Evolutionary conservation across 2,888 invertebrate species (phyloP).

Genomic region (Hydroisotoma schaefferi): DNA sequence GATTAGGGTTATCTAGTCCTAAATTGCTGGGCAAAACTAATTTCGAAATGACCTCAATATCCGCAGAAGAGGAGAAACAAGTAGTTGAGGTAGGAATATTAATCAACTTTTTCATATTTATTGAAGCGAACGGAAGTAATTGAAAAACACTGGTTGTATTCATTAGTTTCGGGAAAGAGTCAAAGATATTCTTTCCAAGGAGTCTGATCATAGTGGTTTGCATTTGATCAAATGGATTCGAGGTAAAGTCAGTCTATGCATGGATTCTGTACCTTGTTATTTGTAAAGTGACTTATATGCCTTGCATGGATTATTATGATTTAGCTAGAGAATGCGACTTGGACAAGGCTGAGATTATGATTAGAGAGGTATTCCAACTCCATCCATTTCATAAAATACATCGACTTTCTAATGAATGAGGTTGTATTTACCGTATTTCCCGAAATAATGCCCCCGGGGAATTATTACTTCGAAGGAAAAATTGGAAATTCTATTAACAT

Average conservation of each 20-base stretch:
- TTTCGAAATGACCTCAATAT: too few relatives aligned
- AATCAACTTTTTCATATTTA: too few relatives aligned
- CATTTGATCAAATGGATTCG: not conserved
- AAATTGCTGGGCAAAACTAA: too few relatives aligned
- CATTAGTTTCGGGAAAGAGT: not conserved
- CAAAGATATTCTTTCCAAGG: not conserved
- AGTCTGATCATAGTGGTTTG: not conserved
- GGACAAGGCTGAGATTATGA: slow-evolving; percentile 22
- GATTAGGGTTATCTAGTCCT: too few relatives aligned
- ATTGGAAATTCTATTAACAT: too few relatives aligned
- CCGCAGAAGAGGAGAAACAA: not conserved
- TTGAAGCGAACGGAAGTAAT: too few relatives aligned
- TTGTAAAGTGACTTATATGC: not conserved
- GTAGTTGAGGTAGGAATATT: not conserved
- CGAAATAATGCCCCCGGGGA: too few relatives aligned
- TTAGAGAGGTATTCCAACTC: slow-evolving; percentile 31
- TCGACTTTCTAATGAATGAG: not conserved
- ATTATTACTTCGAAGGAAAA: too few relatives aligned
- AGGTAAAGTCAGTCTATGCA: not conserved
- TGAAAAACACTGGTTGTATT: too few relatives aligned
- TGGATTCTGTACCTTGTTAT: not conserved
- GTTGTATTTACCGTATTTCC: too few relatives aligned
- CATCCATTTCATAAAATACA: not conserved
- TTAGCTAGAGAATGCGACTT: slow-evolving; percentile 23
- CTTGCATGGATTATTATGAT: not conserved